Evolutionary conservation across 2,888 invertebrate species (phyloP), one percentile per base, ranked within the genome.

Genomic region (Leucania comma): DNA sequence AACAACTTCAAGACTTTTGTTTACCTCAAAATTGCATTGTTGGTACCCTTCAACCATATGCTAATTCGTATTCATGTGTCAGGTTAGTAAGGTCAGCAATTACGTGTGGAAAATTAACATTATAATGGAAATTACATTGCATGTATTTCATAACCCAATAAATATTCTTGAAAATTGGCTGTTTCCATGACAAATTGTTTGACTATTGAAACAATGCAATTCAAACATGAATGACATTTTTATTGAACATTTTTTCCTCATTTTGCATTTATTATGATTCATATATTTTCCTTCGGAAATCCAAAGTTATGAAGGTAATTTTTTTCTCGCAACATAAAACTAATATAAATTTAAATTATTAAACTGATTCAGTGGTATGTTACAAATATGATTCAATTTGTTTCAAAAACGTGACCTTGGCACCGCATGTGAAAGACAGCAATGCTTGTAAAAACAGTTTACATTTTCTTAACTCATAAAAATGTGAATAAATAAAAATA

Each of bases 361-460:
- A 9, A 35, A 48, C 46, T 12, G 46, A 72, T 48, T 58, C 38
- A n/a, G 53, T 35, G 60, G 26, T 60, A 32, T 14, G 17, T 29
- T 42, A n/a, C 46, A 5, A 50, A 61, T 26, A 51, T 46, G 24
- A 61, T 68, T 61, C 29, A 57, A 60, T 75, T 61, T 61, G 51
- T 68, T 68, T 68, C 75, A 68, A 51, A 75, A 74, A 75, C 5
- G 0, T 29, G 35, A 61, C 75, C 73, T 74, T 74, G 68, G 17
- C 46, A 26, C 17, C 5, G 3, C 20, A 57, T 61, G 26, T 74
- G 17, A 51, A 67, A 60, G 53, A 67, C 59, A 60, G 26, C 26
- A 73, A 48, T 26, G 17, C 35, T 54, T 66, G 48, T 38, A 48
- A 17, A 48, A 53, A 29, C 29, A 10, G 20, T 35, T 73, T 48